Percentiles rank a stretch among this genome's conserved stretches.
These are phyloP conservation scores for Synanthedon vespiformis DNA, from an alignment of 2,888 invertebrate genomes.

Conservation along the genomic window DNA sequence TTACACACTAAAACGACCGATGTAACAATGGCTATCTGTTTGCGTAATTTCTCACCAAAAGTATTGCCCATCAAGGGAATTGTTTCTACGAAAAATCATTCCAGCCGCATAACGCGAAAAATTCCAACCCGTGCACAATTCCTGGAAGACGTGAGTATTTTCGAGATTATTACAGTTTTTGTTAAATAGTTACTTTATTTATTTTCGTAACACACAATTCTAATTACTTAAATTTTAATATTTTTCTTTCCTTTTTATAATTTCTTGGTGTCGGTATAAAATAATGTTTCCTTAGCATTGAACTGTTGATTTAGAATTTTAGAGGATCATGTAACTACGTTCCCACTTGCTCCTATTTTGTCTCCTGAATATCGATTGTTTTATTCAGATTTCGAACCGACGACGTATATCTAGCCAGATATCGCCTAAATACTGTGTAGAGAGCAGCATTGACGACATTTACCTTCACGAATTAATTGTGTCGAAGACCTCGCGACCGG, in stretches of 20 bases:
- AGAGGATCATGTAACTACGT: slow-evolving; percentile 7
- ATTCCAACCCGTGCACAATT: slow-evolving; percentile 57
- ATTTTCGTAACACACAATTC: too few species aligned
- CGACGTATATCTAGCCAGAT: slow-evolving; percentile 54
- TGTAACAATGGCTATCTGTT: slow-evolving; percentile 68
- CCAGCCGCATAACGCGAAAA: slow-evolving; percentile 62
- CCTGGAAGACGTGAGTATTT: slow-evolving; percentile 65
- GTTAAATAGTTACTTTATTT: too few species aligned
- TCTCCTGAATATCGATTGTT: slow-evolving; percentile 3
- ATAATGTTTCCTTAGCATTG: slow-evolving; percentile 35
- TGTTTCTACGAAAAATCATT: slow-evolving; percentile 64
- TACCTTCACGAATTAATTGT: slow-evolving; percentile 28
- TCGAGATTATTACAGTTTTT: slow-evolving; percentile 1
- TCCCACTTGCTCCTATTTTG: neutral
- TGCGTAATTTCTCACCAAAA: slow-evolving; percentile 69
- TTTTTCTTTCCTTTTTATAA: neutral
- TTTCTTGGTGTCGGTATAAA: slow-evolving; percentile 4
- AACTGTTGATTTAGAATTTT: slow-evolving; percentile 25
- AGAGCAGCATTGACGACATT: slow-evolving; percentile 36
- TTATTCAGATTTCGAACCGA: slow-evolving; percentile 42
- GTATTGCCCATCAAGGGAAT: slow-evolving; percentile 65
- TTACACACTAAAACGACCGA: slow-evolving; percentile 6
- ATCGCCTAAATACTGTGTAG: slow-evolving; percentile 31
- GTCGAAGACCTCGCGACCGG: slow-evolving; percentile 13
- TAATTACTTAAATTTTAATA: too few species aligned